These are phyloP conservation scores for Xanthia togata DNA, from an alignment of 2,888 invertebrate genomes.

Conservation along the genomic window DNA sequence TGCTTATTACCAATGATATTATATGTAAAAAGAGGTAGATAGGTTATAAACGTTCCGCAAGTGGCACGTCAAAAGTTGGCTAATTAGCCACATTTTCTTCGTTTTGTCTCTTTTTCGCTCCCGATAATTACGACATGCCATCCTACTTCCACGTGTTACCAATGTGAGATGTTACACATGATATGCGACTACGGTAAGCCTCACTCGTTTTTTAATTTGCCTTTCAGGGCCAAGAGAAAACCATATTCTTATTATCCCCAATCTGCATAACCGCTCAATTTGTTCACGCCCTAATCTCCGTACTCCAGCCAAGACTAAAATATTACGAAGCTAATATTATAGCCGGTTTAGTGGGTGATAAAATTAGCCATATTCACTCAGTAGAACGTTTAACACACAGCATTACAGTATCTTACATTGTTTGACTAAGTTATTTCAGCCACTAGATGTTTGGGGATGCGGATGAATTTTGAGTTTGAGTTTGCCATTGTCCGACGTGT, in stretches of 20 bases:
- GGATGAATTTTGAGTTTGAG: constrained; percentile 24
- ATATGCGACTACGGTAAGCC: no score
- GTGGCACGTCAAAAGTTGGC: no score
- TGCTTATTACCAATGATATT: no score
- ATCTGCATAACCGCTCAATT: constrained; percentile 43
- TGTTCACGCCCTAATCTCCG: constrained; percentile 23
- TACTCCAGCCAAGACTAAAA: constrained; percentile 37
- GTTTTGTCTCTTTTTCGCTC: no score
- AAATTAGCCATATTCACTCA: constrained; percentile 60
- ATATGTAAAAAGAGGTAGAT: no score
- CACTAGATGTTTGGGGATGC: constrained; percentile 30
- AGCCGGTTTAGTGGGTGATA: constrained; percentile 53
- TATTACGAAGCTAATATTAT: constrained; percentile 51
- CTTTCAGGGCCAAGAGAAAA: neutral
- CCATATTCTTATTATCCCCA: neutral
- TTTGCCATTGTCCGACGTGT: constrained; percentile 6
- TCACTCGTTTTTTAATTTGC: no score
- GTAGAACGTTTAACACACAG: constrained; percentile 32
- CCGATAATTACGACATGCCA: no score
- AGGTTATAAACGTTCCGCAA: no score
- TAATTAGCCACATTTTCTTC: no score
- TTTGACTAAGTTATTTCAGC: constrained; percentile 43
- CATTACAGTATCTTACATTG: constrained; percentile 26
- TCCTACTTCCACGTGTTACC: no score
- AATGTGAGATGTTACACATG: no score